Percentiles rank a stretch among this genome's conserved stretches.
Conservation (phyloP, 2,888 invertebrate species). For the Drosophila nigricruria region DNA sequence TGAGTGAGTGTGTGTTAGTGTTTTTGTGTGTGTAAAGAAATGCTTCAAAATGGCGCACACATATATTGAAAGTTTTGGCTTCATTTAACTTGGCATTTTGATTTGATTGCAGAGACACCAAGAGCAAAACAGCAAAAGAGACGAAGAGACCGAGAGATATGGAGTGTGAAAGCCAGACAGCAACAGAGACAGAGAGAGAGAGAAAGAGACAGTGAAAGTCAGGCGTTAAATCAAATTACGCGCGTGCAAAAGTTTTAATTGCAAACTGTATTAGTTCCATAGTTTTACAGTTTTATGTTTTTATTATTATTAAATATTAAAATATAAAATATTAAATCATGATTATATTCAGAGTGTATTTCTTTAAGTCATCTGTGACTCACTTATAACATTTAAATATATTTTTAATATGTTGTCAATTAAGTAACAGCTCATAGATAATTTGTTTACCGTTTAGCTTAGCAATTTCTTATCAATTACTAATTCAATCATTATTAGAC, state of each 20-base stretch:
- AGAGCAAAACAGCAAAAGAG: not conserved
- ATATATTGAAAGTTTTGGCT: slow-evolving; percentile 61
- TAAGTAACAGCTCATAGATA: not conserved
- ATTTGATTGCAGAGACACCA: slow-evolving; percentile 59
- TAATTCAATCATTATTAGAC: not conserved
- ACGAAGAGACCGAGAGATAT: not conserved
- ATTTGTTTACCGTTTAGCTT: not conserved
- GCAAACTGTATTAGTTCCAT: slow-evolving; percentile 45
- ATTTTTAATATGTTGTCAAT: not conserved
- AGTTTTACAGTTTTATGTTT: slow-evolving; percentile 18
- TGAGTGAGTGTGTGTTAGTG: not conserved
- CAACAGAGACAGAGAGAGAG: not conserved
- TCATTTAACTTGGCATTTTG: slow-evolving; percentile 69
- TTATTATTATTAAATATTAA: too few species aligned
- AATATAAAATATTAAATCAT: not conserved
- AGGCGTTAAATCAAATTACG: slow-evolving; percentile 70
- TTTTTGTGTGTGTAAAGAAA: slow-evolving; percentile 22
- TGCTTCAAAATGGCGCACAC: slow-evolving; percentile 45
- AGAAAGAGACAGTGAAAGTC: not conserved
- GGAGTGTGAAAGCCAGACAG: not conserved
- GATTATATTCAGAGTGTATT: not conserved
- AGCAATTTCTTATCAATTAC: not conserved
- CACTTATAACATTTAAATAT: not conserved
- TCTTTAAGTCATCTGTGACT: not conserved
- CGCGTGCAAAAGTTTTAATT: slow-evolving; percentile 65